Conservation (phyloP, 2,113 vertebrate genomes). For the Grantiella picta region DNA sequence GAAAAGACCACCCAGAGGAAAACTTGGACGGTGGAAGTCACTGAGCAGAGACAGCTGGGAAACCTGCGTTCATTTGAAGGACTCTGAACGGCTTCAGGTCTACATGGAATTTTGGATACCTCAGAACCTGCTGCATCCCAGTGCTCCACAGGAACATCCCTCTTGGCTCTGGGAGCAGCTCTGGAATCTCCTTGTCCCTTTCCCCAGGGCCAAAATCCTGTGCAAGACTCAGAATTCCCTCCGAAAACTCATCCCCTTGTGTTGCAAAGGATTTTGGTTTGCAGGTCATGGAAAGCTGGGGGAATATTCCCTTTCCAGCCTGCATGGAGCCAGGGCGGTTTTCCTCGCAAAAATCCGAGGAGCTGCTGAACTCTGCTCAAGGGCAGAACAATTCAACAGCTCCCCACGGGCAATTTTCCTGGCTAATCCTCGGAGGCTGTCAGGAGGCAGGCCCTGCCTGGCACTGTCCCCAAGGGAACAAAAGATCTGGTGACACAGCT, state of each 20-base stretch:
- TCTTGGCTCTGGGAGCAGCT: accelerated
- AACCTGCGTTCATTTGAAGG: neutral
- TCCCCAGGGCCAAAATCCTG: accelerated
- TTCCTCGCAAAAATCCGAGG: accelerated
- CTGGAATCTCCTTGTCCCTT: neutral
- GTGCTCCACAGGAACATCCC: accelerated
- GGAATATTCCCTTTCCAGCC: neutral
- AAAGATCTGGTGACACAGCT: conserved; percentile 22
- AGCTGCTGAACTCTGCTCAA: neutral
- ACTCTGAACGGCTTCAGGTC: neutral
- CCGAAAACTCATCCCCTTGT: accelerated
- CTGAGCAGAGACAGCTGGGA: neutral
- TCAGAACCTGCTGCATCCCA: neutral
- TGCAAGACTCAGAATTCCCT: neutral
- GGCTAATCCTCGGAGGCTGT: conserved; percentile 9
- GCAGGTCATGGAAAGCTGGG: neutral
- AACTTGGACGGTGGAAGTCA: neutral
- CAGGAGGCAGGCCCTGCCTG: neutral
- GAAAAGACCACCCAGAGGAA: neutral
- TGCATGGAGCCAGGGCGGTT: neutral
- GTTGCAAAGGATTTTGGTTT: neutral
- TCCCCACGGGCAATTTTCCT: neutral
- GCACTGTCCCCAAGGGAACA: neutral
- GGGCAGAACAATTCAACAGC: neutral
- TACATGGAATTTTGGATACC: accelerated